Percentiles rank a stretch among this genome's conserved stretches.
Evolutionary conservation across 2,113 vertebrate species (phyloP).

Genomic region (Tragelaphus scriptus): DNA sequence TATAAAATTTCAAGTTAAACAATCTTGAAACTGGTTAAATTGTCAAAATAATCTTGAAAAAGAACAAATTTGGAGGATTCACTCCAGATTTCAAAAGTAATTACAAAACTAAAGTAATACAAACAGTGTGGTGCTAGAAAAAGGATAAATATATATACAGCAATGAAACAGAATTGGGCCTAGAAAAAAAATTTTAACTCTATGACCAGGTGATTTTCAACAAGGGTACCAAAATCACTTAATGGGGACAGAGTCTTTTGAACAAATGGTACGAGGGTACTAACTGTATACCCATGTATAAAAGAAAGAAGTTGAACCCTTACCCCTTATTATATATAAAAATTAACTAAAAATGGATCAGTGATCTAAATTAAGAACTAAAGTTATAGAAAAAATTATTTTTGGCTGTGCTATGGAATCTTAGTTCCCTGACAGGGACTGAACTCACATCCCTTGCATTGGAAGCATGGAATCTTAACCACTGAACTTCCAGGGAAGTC

Average conservation of each 20-base stretch:
- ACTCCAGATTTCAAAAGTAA: background rate
- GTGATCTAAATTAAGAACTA: background rate
- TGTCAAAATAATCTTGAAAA: background rate
- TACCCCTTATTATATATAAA: background rate
- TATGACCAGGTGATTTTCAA: background rate
- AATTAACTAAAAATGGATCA: background rate
- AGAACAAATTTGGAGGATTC: background rate
- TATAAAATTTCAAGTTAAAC: background rate
- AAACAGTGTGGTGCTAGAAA: background rate
- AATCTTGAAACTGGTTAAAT: background rate
- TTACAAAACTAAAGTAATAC: background rate
- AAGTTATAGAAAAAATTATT: background rate
- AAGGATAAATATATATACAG: background rate
- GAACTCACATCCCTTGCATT: accelerated
- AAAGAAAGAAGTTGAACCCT: background rate
- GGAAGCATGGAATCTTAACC: background rate
- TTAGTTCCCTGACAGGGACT: background rate
- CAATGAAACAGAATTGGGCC: background rate
- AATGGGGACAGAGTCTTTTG: background rate
- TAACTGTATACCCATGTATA: background rate
- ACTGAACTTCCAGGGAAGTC: background rate
- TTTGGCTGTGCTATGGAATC: background rate
- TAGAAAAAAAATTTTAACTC: background rate
- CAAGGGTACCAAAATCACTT: background rate
- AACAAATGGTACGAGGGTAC: background rate